A percentile compares a stretch with the other conserved stretches of the same genome.
Evolutionary conservation across 2,113 vertebrate genomes (phyloP).

Genomic region (Synchiropus splendidus): DNA sequence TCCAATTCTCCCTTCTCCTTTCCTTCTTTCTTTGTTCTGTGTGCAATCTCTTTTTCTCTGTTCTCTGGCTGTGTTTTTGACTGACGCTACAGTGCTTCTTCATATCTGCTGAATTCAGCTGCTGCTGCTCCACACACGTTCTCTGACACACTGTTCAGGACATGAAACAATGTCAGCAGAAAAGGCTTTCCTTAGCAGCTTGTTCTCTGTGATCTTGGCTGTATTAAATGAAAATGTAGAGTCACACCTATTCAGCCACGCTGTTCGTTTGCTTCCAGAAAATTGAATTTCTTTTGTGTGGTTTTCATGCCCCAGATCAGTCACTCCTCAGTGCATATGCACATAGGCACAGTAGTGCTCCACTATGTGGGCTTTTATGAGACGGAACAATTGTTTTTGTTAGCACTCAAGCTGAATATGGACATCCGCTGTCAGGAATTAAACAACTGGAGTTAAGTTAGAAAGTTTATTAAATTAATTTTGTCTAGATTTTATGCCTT

Average conservation of each 20-base stretch:
- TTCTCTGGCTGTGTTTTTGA: slow-evolving; percentile 36
- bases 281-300: slow-evolving; percentile 57
- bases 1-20: too few relatives aligned
- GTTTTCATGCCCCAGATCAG: slow-evolving; percentile 60
- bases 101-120: slow-evolving; percentile 58
- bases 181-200: slow-evolving; percentile 34
- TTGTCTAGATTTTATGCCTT: too few relatives aligned
- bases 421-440: too few relatives aligned
- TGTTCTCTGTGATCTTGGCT: slow-evolving; percentile 41
- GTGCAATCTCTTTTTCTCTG: slow-evolving; percentile 8
- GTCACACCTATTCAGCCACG: slow-evolving; percentile 55
- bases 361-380: too few relatives aligned
- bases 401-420: too few relatives aligned
- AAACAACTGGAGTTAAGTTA: too few relatives aligned
- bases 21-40: slow-evolving; percentile 23
- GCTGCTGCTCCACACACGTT: slow-evolving; percentile 23
- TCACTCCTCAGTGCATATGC: slow-evolving; percentile 40
- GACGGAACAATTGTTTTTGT: slow-evolving; percentile 6
- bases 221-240: slow-evolving; percentile 46
- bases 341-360: slow-evolving; percentile 11
- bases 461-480: too few relatives aligned
- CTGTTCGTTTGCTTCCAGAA: slow-evolving; percentile 42
- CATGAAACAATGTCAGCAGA: slow-evolving; percentile 56
- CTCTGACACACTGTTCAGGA: slow-evolving; percentile 25
- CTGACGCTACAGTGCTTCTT: slow-evolving; percentile 36